Percentiles rank a stretch among this genome's conserved stretches.
These are phyloP conservation scores for Empidonax alnorum DNA, from an alignment of 2,113 vertebrate genomes.

Conservation along the genomic window DNA sequence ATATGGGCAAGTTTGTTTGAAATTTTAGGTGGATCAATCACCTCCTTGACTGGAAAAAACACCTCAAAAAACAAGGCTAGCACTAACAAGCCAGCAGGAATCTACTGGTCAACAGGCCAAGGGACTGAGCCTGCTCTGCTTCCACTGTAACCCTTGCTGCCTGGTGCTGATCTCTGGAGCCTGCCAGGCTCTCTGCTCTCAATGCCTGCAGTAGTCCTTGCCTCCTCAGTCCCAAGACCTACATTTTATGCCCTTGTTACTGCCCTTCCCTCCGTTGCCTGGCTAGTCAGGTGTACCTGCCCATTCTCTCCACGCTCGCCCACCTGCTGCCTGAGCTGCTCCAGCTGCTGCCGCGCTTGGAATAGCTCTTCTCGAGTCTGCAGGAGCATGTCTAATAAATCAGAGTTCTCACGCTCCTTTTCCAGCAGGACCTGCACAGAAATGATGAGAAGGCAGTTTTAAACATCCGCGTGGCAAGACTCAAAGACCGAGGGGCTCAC, in stretches of 20 bases:
- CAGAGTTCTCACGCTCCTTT: slow-evolving; percentile 67
- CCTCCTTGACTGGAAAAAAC: too few species aligned
- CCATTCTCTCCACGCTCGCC: slow-evolving; percentile 50
- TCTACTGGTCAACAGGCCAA: background rate
- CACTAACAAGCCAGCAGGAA: background rate
- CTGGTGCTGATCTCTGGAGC: background rate
- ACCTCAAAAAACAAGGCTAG: too few species aligned
- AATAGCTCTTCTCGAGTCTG: slow-evolving; percentile 61
- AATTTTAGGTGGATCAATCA: too few species aligned
- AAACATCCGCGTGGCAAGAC: background rate
- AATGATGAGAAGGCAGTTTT: background rate
- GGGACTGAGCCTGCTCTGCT: background rate
- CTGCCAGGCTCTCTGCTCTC: background rate
- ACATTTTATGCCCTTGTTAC: background rate
- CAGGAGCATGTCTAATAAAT: slow-evolving; percentile 60
- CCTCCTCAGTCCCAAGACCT: background rate
- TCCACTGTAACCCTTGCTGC: background rate
- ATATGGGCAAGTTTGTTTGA: too few species aligned
- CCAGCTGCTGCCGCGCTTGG: slow-evolving; percentile 60
- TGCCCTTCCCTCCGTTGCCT: background rate
- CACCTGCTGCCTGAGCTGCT: slow-evolving; percentile 61
- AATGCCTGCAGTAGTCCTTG: background rate
- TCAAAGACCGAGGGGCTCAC: background rate
- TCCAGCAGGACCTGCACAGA: slow-evolving; percentile 58
- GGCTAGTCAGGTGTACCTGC: slow-evolving; percentile 43